Percentiles rank a stretch among this genome's conserved stretches.
Evolutionary conservation across 92 coral and sea anemone genomes (phyloP).

Genomic region (Bergia sp.): DNA sequence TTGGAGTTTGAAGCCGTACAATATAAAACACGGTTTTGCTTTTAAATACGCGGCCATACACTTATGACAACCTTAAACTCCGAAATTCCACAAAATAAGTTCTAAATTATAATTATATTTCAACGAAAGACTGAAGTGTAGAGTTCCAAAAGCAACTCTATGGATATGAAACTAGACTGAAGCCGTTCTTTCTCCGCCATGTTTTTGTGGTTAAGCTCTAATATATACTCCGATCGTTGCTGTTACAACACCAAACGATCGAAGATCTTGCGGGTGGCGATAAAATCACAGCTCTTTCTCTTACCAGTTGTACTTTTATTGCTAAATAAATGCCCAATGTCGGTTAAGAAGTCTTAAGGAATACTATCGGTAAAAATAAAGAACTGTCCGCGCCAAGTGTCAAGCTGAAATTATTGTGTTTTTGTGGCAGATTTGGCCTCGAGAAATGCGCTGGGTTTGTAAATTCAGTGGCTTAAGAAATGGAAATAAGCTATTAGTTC

Average conservation of each 20-base stretch:
- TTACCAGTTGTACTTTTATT: slow-evolving; percentile 30
- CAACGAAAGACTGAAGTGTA: too few relatives aligned
- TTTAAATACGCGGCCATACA: background rate
- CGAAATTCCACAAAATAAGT: background rate
- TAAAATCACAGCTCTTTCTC: slow-evolving; percentile 35
- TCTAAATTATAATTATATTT: background rate
- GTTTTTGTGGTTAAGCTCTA: slow-evolving; percentile 20
- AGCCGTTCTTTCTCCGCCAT: slow-evolving; percentile 1
- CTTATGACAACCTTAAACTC: background rate
- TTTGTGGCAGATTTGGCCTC: background rate
- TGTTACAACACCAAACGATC: slow-evolving; percentile 40
- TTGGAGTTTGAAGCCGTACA: background rate
- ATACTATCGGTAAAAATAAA: background rate
- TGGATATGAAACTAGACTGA: background rate
- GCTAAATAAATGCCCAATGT: slow-evolving; percentile 42
- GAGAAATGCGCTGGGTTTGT: background rate
- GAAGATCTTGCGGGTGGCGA: slow-evolving; percentile 54
- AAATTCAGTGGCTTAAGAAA: background rate
- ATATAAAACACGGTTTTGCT: background rate
- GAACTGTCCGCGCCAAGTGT: too few relatives aligned
- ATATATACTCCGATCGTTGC: slow-evolving; percentile 2
- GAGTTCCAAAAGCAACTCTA: too few relatives aligned
- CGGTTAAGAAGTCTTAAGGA: background rate
- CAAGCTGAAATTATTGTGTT: background rate
- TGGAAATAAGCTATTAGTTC: slow-evolving; percentile 10